A percentile compares a stretch with the other conserved stretches of the same genome.
phyloP scores from a whole-genome alignment of 2,888 invertebrate species.

The Cheilosia soror region DNA sequence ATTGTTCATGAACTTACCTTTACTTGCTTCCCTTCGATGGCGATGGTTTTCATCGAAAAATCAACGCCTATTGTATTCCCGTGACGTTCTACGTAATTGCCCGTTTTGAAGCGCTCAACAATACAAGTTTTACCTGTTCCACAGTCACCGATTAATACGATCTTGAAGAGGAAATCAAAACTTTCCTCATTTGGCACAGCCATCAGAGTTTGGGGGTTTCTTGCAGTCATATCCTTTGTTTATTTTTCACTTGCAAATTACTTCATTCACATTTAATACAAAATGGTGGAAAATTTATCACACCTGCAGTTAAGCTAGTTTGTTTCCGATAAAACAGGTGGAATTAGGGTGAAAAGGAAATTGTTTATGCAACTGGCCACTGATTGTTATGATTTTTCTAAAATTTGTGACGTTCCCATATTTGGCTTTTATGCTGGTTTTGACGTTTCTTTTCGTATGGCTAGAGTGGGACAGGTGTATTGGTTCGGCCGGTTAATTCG shows the following conservation, averaged over 20 bases:
- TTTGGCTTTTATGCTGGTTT: constrained; percentile 60
- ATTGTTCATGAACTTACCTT: constrained; percentile 87
- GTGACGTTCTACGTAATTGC: constrained; percentile 97
- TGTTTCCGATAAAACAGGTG: constrained; percentile 54
- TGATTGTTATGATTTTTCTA: constrained; percentile 71
- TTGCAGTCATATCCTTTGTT: constrained; percentile 86
- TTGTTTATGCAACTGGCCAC: constrained; percentile 71
- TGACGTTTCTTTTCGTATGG: constrained; percentile 21
- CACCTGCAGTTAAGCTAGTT: constrained; percentile 33
- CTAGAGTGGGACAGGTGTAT: constrained; percentile 21
- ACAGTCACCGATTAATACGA: constrained; percentile 96
- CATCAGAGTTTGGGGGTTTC: constrained; percentile 91
- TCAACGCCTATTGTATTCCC: constrained; percentile 99
- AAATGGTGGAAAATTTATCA: constrained; percentile 1
- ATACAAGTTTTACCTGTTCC: constrained; percentile 97
- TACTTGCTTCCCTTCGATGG: constrained; percentile 96
- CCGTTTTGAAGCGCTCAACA: constrained; percentile 97
- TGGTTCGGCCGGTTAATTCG: background rate
- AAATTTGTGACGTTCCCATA: constrained; percentile 68
- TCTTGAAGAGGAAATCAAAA: constrained; percentile 97
- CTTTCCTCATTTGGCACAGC: constrained; percentile 89
- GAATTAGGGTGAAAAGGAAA: constrained; percentile 25
- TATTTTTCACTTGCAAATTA: constrained; percentile 3
- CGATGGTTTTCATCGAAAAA: constrained; percentile 98
- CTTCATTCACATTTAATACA: constrained; percentile 14